Base-by-base conservation (phyloP, 2,888 invertebrate genomes). In the Meandrusa payeni region DNA sequence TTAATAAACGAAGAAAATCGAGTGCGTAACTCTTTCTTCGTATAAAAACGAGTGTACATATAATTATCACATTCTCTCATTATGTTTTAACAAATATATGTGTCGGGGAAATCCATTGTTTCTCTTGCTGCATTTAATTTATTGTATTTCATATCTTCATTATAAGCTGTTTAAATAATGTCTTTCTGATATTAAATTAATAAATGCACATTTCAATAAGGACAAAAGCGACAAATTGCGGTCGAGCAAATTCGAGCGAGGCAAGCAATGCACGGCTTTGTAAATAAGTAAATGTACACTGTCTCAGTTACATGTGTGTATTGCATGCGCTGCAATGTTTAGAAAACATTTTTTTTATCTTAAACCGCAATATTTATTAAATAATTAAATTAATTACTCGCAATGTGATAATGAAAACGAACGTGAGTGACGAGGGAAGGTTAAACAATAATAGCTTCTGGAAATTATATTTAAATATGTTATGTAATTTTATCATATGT, bases 281-380 rank as follows among this genome's bases (percentile, higher is more conserved):
- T 44, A 29, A 28, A 7, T 40, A 34, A 12, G n/a, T 38, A 19
- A 2, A 15, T 37, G 31, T 48, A 32, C 29, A 15, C 20, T 41
- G 5, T 29, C 41, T 28, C 15, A 26, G 10, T 36, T 27, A 22
- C 27, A 26, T 34, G 13, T 41, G 11, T 32, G 27, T 20, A 6
- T 17, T 23, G 27, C 9, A 9, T 26, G 17, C 23, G 17, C n/a
- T 37, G 32, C 37, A 37, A 24, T 37, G 5, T 19, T 23, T 19
- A 17, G 7, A 12, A 37, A 31, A 24, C 31, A 7, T 5, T 6
- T 9, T 5, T 6, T 9, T 43, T 20, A 24, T 13, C 13, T 27
- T 26, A 26, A n/a, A n/a, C n/a, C n/a, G n/a, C n/a, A n/a, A n/a
- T n/a, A n/a, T n/a, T n/a, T n/a, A n/a, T n/a, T n/a, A n/a, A 11